Evolutionary conservation across 1,140 invertebrate genomes (phyloP), one percentile per base, ranked within the genome.

Genomic region (Chlorops oryzae): DNA sequence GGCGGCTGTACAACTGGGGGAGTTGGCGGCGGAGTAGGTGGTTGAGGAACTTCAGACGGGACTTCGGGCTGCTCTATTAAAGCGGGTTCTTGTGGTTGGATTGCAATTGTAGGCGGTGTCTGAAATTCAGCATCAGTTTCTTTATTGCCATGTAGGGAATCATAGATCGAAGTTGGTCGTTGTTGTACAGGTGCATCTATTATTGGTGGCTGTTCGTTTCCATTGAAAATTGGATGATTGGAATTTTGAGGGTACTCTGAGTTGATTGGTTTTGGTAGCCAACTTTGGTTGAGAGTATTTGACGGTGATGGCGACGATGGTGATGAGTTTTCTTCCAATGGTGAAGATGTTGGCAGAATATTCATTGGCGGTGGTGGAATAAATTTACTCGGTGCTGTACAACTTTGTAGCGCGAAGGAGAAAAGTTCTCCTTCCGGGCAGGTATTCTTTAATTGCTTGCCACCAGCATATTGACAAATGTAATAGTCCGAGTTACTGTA

Each of bases 401-500:
- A 70, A 46, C 56, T 47, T 44, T 70, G 66, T 38, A 69, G 56
- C n/a, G 65, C 66, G 18, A 70, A 70, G 35, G 63, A 59, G 52
- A 70, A 70, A n/a, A 69, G 52, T 52, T 69, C 56, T 3, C 66
- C 66, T 39, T 58, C 22, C 9, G 59, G 56, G 27, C 66, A 70
- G 27, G 54, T 56, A 6, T 63, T 47, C 2, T 58, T 65, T 47
- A 66, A 12, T 27, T 57, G 58, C 44, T 34, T 58, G 32, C 62
- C 65, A 9, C 39, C 45, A 22, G 66, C 34, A 5, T 49, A 39
- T 27, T 50, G 55, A 51, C 66, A 70, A 15, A 65, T 55, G 47
- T 51, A 70, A 56, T 66, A 70, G 49, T 69, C 62, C 9, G 63
- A 64, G 49, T 63, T 66, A 55, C 62, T 65, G 51, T 61, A 50